Base-by-base conservation (phyloP, 35 echinoderm and acorn worm genomes). In the Strongylocentrotus purpuratus region DNA sequence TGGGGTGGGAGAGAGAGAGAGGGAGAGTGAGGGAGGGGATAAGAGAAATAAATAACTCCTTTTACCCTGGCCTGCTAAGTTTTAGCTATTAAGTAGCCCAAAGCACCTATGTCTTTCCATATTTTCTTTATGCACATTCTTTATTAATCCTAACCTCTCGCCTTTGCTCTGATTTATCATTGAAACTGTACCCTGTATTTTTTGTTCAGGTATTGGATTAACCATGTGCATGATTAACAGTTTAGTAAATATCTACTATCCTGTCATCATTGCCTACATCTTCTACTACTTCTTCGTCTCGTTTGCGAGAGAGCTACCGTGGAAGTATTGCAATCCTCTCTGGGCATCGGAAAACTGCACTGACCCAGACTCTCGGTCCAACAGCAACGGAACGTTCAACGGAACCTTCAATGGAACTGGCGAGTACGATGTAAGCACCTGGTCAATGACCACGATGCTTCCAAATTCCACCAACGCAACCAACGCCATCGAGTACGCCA, bases 281-380 rank as follows among this genome's bases (percentile, higher is more conserved):
- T 93, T 93, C 47, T 93, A 93, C 91, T 93, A 93, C 91, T 93
- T 93, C 91, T 50, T 93, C 91, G 13, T 93, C 46, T 93, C 91
- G 0, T 93, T 93, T 32, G 46, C 91, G 91, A 50, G 46, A 58
- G 91, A 93, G 91, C 48, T 93, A 15, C 91, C 91, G 0, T 93
- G 91, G 91, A 93, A 47, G 48, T 93, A 93, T 31, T 93, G 91
- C 91, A 5, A 93, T 58, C 11, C 91, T 46, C 46, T n/a, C 11
- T 93, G 91, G 91, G 91, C 91, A 25, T 9, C 91, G 4, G 91
- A 93, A 58, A 93, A 93, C 48, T 93, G 91, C 31, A 93, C 91
- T 17, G 17, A 93, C 48, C 11, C 46, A 14, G 4, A 14, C 91
- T 25, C 91, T 33, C 31, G 35, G 47, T 11, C 46, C 46, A 89